These are phyloP conservation scores for Penaeus indicus DNA, from an alignment of 1,140 invertebrate species.

Conservation along the genomic window DNA sequence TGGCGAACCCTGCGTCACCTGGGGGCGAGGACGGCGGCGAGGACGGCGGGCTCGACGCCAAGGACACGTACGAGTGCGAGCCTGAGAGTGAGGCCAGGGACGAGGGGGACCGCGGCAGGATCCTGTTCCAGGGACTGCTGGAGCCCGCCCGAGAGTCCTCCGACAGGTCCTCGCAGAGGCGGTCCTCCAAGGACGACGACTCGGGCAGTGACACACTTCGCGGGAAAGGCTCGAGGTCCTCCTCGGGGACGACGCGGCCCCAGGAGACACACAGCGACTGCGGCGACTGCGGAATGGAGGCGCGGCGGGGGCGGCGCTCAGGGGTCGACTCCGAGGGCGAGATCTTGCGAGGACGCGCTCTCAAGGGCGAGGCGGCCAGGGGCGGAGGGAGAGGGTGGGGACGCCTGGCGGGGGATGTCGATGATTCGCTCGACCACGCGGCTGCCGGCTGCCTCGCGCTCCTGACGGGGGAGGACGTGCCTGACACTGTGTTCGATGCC, in stretches of 20 bases:
- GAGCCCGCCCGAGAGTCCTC: not conserved
- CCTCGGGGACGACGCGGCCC: not conserved
- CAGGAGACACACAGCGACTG: slow-evolving; percentile 10
- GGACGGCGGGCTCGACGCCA: slow-evolving; percentile 41
- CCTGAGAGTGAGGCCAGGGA: slow-evolving; percentile 44
- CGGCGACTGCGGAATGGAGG: slow-evolving; percentile 51
- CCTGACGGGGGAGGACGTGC: slow-evolving; percentile 16
- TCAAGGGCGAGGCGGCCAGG: slow-evolving; percentile 30
- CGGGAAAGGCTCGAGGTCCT: slow-evolving; percentile 37
- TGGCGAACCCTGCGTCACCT: slow-evolving; percentile 67
- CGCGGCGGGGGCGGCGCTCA: slow-evolving; percentile 42
- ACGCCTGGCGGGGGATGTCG: not conserved
- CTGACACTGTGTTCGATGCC: not conserved
- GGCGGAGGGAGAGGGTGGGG: not conserved
- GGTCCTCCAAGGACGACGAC: slow-evolving; percentile 27
- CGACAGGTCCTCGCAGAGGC: not conserved
- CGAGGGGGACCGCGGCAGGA: slow-evolving; percentile 35
- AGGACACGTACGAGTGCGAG: slow-evolving; percentile 48
- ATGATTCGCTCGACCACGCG: slow-evolving; percentile 29
- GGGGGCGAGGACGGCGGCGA: slow-evolving; percentile 44
- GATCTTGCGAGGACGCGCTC: not conserved
- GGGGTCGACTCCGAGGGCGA: not conserved
- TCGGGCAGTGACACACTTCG: slow-evolving; percentile 46
- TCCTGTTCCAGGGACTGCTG: slow-evolving; percentile 9
- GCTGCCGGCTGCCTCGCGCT: slow-evolving; percentile 17